phyloP scores from a whole-genome alignment of 2,888 invertebrate species.

The Athalia rosae region DNA sequence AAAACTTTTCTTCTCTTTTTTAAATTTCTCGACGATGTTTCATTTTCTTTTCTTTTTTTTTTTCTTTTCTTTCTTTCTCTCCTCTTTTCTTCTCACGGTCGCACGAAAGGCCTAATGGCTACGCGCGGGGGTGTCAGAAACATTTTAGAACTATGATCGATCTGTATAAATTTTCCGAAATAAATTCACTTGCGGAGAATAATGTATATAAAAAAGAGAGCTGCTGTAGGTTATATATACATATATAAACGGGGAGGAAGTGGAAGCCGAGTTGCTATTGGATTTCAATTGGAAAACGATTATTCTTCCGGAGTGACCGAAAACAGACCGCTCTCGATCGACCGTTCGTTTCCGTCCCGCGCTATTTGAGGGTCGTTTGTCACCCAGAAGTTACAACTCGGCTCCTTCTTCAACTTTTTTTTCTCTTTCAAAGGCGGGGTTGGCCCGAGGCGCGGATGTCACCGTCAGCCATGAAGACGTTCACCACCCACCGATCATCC shows the following conservation, averaged over 20 bases:
- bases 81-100: neutral
- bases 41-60: slow-evolving; percentile 4
- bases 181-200: slow-evolving; percentile 7
- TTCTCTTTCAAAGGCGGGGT: too few relatives aligned
- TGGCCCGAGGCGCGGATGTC: slow-evolving; percentile 1
- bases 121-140: slow-evolving; percentile 61
- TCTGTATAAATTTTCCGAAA: slow-evolving; percentile 46
- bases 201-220: neutral
- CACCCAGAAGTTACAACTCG: slow-evolving; percentile 50
- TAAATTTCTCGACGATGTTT: neutral
- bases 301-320: slow-evolving; percentile 70
- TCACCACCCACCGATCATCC: neutral
- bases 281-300: slow-evolving; percentile 73
- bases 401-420: neutral
- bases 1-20: too few relatives aligned
- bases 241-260: slow-evolving; percentile 19
- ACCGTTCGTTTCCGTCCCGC: slow-evolving; percentile 13
- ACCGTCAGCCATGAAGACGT: slow-evolving; percentile 30
- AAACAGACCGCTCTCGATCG: slow-evolving; percentile 49
- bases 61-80: too few relatives aligned
- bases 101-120: slow-evolving; percentile 29
- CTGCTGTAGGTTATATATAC: neutral
- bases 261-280: slow-evolving; percentile 59
- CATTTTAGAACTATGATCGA: slow-evolving; percentile 67
- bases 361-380: slow-evolving; percentile 58